Percentiles rank a stretch among this genome's conserved stretches.
These are phyloP conservation scores for Drosophila antonietae DNA, from an alignment of 2,888 invertebrate species.

Conservation along the genomic window DNA sequence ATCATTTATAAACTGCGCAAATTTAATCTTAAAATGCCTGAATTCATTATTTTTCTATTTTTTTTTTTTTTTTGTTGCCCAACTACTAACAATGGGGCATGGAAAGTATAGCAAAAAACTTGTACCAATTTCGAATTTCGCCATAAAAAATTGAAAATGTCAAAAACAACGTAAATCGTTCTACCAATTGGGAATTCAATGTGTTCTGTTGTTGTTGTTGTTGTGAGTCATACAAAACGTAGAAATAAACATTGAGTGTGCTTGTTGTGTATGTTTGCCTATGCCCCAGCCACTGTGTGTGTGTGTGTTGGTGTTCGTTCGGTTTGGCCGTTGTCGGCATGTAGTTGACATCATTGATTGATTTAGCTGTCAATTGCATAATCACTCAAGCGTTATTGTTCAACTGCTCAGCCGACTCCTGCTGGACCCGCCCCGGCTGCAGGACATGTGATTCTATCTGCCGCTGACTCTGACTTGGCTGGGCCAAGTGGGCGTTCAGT, in stretches of 20 bases:
- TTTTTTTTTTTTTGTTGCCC: too few species aligned
- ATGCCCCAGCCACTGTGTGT: constrained; percentile 10
- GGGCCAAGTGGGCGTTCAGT: constrained; percentile 26
- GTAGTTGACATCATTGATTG: constrained; percentile 84
- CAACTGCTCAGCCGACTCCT: constrained; percentile 71
- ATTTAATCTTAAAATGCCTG: constrained; percentile 15
- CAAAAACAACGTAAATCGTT: constrained; percentile 68
- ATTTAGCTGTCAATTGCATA: constrained; percentile 84
- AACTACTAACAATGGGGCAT: neutral
- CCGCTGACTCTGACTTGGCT: constrained; percentile 52
- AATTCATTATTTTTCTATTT: neutral
- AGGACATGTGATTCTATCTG: constrained; percentile 10
- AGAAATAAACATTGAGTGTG: constrained; percentile 56
- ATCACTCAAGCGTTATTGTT: constrained; percentile 82
- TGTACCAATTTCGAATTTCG: constrained; percentile 71
- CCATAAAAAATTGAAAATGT: constrained; percentile 81
- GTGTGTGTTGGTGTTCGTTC: constrained; percentile 23
- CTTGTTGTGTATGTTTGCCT: constrained; percentile 45
- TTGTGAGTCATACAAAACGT: constrained; percentile 42
- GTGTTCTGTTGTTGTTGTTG: constrained; percentile 6
- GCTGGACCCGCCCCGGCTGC: constrained; percentile 16
- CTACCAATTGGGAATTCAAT: constrained; percentile 47
- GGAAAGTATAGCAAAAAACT: constrained; percentile 34
- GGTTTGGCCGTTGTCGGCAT: constrained; percentile 63
- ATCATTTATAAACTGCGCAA: constrained; percentile 19